phyloP scores from a whole-genome alignment of 2,888 invertebrate genomes.

The Hermaeophaga mercurialis region DNA sequence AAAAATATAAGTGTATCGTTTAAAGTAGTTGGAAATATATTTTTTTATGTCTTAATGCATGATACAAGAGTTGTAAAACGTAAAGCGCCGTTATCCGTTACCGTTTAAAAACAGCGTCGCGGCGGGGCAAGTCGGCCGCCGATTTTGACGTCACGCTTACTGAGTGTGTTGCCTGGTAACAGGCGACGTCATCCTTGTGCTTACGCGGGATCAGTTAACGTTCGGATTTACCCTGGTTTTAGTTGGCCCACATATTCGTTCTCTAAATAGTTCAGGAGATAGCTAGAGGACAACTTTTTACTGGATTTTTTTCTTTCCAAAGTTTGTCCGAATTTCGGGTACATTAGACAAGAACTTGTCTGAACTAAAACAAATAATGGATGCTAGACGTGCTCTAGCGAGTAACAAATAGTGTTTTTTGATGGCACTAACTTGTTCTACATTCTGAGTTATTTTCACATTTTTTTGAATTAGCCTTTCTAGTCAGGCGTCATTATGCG shows the following conservation, averaged over 20 bases:
- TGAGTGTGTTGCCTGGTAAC: slow-evolving; percentile 41
- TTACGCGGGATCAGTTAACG: slow-evolving; percentile 40
- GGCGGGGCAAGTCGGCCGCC: slow-evolving; percentile 33
- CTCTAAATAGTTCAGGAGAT: slow-evolving; percentile 30
- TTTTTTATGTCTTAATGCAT: too few relatives aligned
- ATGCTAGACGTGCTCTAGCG: slow-evolving; percentile 17
- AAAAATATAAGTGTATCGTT: too few relatives aligned
- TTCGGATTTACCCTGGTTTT: slow-evolving; percentile 40
- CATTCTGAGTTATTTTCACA: slow-evolving; percentile 12
- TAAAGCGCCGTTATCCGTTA: background rate
- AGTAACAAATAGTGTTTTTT: slow-evolving; percentile 18
- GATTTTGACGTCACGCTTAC: slow-evolving; percentile 40
- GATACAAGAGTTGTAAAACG: too few relatives aligned
- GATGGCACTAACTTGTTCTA: slow-evolving; percentile 2
- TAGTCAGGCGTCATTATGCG: background rate
- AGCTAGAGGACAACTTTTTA: slow-evolving; percentile 14
- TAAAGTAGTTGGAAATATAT: too few relatives aligned
- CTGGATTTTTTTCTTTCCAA: slow-evolving; percentile 4
- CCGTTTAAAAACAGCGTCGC: background rate
- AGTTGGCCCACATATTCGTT: slow-evolving; percentile 30
- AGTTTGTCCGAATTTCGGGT: slow-evolving; percentile 23
- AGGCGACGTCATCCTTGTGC: slow-evolving; percentile 40
- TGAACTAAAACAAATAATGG: slow-evolving; percentile 23
- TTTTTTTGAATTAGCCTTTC: slow-evolving; percentile 7
- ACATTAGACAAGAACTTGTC: slow-evolving; percentile 18